Evolutionary conservation across 2,113 vertebrate species (phyloP), one percentile per base, ranked within the genome.

Genomic region (Callithrix jacchus): DNA sequence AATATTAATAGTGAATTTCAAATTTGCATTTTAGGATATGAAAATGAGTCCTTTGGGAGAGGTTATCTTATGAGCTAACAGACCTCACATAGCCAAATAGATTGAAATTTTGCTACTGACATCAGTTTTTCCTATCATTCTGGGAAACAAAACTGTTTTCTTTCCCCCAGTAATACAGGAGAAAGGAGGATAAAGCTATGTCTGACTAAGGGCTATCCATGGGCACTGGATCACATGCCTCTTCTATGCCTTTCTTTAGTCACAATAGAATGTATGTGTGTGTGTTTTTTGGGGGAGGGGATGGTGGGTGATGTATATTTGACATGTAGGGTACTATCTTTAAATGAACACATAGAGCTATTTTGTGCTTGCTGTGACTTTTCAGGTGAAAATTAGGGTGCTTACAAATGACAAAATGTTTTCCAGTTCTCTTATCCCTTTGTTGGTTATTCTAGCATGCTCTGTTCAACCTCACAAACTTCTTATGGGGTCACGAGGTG

Each of bases 41-140:
- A 93, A 71, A 30, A 93, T 87, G 23, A 96, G 35, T 61, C 88
- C 83, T 92, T 92, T 77, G 94, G 58, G 77, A 95, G 58, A 94
- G 21, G 6, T 82, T 97, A 73, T 96, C 88, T 90, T 89, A 64
- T 94, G 91, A 94, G 52, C 35, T 96, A 77, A 77, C 13, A 64
- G 91, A 73, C 23, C 87, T 96, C 70, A 76, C 80, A 93, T 70
- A 52, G 35, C n/a, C 77, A 92, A 85, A 90, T 45, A 95, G 81
- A 96, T 93, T 66, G 49, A 40, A 85, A 85, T 82, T 94, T 88
- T 77, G n/a, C 64, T 95, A 87, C 35, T 81, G 85, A 95, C 71
- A 47, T 96, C 76, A 97, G 17, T 45, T 96, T 97, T 96, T 97
- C 58, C 81, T 83, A 74, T 86, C 9, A 64, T 96, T 85, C 4